These are phyloP conservation scores for Clinocottus analis DNA, from an alignment of 2,113 vertebrate genomes.

Conservation along the genomic window DNA sequence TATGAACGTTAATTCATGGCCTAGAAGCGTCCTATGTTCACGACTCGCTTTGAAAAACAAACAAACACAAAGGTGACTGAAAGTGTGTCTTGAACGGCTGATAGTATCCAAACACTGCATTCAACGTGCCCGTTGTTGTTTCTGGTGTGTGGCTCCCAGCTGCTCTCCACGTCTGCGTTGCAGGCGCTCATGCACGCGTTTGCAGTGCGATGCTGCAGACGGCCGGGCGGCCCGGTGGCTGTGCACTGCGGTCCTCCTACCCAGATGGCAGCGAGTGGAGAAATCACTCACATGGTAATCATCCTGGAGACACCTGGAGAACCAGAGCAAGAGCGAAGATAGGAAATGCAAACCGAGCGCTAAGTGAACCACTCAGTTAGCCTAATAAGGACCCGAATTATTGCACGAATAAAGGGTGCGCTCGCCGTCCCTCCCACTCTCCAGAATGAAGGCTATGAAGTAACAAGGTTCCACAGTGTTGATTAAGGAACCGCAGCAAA, in stretches of 20 bases:
- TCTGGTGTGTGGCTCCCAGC: slow-evolving; percentile 21
- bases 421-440: slow-evolving; percentile 8
- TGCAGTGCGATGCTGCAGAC: slow-evolving; percentile 20
- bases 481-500: slow-evolving; percentile 25
- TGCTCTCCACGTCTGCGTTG: slow-evolving; percentile 19
- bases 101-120: slow-evolving; percentile 11
- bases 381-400: slow-evolving; percentile 59
- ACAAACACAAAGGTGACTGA: background rate
- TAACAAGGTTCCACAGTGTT: slow-evolving; percentile 32
- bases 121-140: slow-evolving; percentile 6
- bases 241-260: slow-evolving; percentile 41
- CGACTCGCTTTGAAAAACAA: background rate
- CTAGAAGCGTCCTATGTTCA: no score
- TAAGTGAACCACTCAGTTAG: slow-evolving; percentile 59
- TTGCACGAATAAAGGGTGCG: slow-evolving; percentile 28
- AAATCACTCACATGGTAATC: slow-evolving; percentile 65
- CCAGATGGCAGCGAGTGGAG: slow-evolving; percentile 59
- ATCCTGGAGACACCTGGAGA: slow-evolving; percentile 63
- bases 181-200: slow-evolving; percentile 17
- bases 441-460: background rate
- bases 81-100: background rate
- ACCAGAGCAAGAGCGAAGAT: slow-evolving; percentile 29
- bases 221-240: slow-evolving; percentile 13
- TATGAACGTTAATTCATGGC: no score
- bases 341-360: slow-evolving; percentile 43